Evolutionary conservation across 2,797 vertebrate genomes (phyloP), one percentile per base, ranked within the genome.

Genomic region (Numenius phaeopus): DNA sequence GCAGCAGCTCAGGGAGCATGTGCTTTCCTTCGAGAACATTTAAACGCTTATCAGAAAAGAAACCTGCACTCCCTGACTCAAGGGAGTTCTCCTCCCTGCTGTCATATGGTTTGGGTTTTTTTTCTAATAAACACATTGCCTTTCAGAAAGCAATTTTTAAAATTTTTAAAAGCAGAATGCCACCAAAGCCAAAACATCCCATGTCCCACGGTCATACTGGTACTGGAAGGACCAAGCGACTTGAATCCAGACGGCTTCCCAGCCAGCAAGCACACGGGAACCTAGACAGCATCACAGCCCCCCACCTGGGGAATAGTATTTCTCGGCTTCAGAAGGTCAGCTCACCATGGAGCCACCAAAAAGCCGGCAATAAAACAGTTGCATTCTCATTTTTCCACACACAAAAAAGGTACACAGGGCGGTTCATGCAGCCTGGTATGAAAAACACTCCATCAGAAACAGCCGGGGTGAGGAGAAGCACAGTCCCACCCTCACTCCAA

Each of bases 101-200:
- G 30, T 19, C 32, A 81, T 10, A 59, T 2, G 2, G 7, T 24
- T 59, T 58, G 6, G 0, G 2, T 15, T 34, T 2, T 54, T 62
- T 62, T 65, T 37, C 24, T 52, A 79, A 54, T 27, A 89, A 85
- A 58, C 16, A 50, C 2, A 8, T 27, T 54, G 40, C 23, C 47
- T 75, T 90, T 49, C 47, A 49, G 24, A 49, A 49, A 49, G 47
- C 47, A 24, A 49, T 49, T 49, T 49, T 49, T 49, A 24, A 49
- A 23, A 24, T 49, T 78, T 95, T 81, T 64, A 72, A 54, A 94
- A 81, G 54, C 44, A 83, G 61, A 89, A 82, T 46, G 9, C 6
- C 54, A 88, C 21, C 24, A 46, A 1, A 1, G 61, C n/a, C 55
- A 73, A 79, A 58, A 52, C 21, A 23, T 44, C 24, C 20, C 11